Percentiles rank a stretch among this genome's conserved stretches.
phyloP scores from a whole-genome alignment of 2,797 vertebrate species.

The Anniella stebbinsi region DNA sequence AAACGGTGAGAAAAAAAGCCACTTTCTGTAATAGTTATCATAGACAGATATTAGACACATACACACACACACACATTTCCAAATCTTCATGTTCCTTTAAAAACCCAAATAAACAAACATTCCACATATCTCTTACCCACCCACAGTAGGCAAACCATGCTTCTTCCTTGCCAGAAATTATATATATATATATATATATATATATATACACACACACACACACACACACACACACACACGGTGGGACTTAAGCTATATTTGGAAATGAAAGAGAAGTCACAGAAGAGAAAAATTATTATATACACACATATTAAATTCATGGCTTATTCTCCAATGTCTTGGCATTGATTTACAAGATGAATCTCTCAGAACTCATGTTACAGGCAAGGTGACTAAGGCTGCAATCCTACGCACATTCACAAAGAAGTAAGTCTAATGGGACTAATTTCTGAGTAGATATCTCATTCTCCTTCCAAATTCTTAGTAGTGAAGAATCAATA shows the following conservation, averaged over 20 bases:
- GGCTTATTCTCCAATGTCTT: not conserved
- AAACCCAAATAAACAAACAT: not conserved
- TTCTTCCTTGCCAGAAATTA: not conserved
- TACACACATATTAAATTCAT: fast-evolving
- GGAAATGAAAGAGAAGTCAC: not conserved
- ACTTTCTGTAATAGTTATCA: not conserved
- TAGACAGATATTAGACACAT: not conserved
- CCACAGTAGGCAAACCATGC: not conserved
- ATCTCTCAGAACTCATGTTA: constrained; percentile 20
- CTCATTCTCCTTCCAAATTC: too few species aligned
- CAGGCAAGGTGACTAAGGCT: not conserved
- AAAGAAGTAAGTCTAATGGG: too few species aligned
- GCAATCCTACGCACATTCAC: too few species aligned
- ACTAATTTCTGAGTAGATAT: too few species aligned
- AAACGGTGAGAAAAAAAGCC: not conserved
- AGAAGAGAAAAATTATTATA: not conserved
- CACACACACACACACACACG: too few species aligned
- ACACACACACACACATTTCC: not conserved
- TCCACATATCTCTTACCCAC: not conserved
- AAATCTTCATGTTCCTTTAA: not conserved
- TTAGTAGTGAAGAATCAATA: too few species aligned
- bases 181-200: too few species aligned
- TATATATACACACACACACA: too few species aligned
- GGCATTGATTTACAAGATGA: not conserved
- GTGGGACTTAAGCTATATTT: not conserved